Percentiles rank a stretch among this genome's conserved stretches.
Conservation (phyloP, 1,140 invertebrate genomes). For the Marisa cornuarietis region DNA sequence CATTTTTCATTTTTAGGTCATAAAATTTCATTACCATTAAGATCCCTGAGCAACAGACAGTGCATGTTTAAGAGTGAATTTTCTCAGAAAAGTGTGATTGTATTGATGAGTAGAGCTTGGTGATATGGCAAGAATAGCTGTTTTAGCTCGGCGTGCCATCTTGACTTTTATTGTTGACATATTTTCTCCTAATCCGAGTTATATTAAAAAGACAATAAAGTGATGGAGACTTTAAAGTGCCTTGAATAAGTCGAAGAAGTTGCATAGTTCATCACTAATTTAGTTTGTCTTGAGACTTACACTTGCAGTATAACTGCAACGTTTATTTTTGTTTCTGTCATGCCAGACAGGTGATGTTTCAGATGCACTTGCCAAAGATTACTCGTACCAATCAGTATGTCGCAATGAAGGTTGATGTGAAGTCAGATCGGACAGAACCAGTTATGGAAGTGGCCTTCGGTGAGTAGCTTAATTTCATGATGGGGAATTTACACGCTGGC, state of each 20-base stretch:
- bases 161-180: too few relatives aligned
- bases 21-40: too few relatives aligned
- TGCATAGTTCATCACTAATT: neutral
- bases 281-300: neutral
- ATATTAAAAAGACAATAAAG: neutral
- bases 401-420: constrained; percentile 16
- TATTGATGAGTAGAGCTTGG: too few relatives aligned
- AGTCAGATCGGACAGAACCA: constrained; percentile 14
- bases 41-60: too few relatives aligned
- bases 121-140: too few relatives aligned
- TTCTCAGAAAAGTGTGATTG: too few relatives aligned
- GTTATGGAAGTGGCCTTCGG: constrained; percentile 11
- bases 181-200: too few relatives aligned
- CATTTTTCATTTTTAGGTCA: too few relatives aligned
- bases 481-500: too few relatives aligned
- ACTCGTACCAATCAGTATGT: constrained; percentile 3
- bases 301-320: neutral
- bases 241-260: neutral
- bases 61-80: too few relatives aligned
- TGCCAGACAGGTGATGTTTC: constrained; percentile 11
- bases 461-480: neutral
- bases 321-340: neutral
- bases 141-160: too few relatives aligned
- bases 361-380: constrained; percentile 17
- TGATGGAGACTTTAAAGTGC: too few relatives aligned